phyloP scores from a whole-genome alignment of 2,888 invertebrate genomes.

The Cheilosia scutellata region DNA sequence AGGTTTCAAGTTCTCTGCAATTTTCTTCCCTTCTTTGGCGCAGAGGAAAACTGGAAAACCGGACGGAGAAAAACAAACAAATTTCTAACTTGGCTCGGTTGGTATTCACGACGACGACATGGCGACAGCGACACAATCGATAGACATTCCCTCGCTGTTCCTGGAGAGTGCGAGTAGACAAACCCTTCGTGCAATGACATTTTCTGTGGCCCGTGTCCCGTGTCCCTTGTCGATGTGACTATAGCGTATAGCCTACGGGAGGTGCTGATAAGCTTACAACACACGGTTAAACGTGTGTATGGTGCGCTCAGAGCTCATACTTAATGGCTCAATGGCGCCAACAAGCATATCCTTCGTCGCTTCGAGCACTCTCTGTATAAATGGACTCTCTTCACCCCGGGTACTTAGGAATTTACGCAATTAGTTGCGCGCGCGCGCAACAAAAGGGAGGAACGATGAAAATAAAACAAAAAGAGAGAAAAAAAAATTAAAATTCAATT shows the following conservation, averaged over 20 bases:
- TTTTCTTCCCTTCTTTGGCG: slow-evolving; percentile 51
- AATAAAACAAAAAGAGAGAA: slow-evolving; percentile 19
- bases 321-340: slow-evolving; percentile 75
- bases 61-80: slow-evolving; percentile 68
- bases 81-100: slow-evolving; percentile 51
- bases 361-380: slow-evolving; percentile 39
- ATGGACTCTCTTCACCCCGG: not conserved
- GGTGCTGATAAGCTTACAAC: slow-evolving; percentile 73
- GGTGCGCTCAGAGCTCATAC: slow-evolving; percentile 31
- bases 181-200: slow-evolving; percentile 73
- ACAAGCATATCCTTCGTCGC: slow-evolving; percentile 75
- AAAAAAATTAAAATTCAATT: slow-evolving; percentile 69
- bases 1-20: slow-evolving; percentile 74
- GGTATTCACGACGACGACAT: slow-evolving; percentile 19
- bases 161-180: slow-evolving; percentile 51
- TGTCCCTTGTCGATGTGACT: not conserved
- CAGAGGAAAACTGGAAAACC: slow-evolving; percentile 51
- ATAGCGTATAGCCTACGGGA: slow-evolving; percentile 48
- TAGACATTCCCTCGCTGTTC: slow-evolving; percentile 48
- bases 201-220: slow-evolving; percentile 48
- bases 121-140: slow-evolving; percentile 52
- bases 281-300: slow-evolving; percentile 15
- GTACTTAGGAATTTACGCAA: slow-evolving; percentile 74
- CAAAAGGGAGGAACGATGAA: slow-evolving; percentile 26
- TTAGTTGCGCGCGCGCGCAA: slow-evolving; percentile 62